phyloP scores from a whole-genome alignment of 2,888 invertebrate species.

The Drosophila colorata region DNA sequence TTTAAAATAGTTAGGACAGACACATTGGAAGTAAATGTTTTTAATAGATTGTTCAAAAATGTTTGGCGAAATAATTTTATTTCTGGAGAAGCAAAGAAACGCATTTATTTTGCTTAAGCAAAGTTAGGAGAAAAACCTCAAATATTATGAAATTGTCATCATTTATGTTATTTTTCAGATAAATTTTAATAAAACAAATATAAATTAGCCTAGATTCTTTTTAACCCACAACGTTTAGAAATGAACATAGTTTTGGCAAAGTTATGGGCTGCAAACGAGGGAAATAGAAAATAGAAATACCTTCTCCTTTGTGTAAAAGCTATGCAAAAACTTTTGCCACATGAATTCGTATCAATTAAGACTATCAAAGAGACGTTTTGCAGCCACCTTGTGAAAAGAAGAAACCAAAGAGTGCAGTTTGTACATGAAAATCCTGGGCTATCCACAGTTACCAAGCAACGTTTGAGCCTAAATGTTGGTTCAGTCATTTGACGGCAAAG shows the following conservation, averaged over 20 bases:
- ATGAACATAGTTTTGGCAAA: neutral
- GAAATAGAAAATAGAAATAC: neutral
- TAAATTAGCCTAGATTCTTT: too few relatives aligned
- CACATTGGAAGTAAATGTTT: too few relatives aligned
- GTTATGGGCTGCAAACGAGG: constrained; percentile 8
- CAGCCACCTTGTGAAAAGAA: neutral
- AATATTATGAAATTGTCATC: neutral
- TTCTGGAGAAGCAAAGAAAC: too few relatives aligned
- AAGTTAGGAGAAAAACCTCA: too few relatives aligned
- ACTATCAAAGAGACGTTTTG: neutral
- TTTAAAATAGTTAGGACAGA: too few relatives aligned
- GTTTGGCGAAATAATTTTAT: too few relatives aligned
- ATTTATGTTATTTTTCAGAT: neutral
- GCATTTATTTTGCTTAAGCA: too few relatives aligned
- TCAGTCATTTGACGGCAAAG: constrained; percentile 54
- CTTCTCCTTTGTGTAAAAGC: neutral
- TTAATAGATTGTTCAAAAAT: too few relatives aligned
- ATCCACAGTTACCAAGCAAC: constrained; percentile 19
- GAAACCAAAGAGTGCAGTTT: constrained; percentile 8
- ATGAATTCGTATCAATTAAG: neutral
- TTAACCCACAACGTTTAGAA: neutral
- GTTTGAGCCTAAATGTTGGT: constrained; percentile 47
- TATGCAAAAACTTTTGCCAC: neutral
- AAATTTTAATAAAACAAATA: too few relatives aligned
- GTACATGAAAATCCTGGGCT: constrained; percentile 20